Percentiles rank a stretch among this genome's conserved stretches.
These are phyloP conservation scores for Dynastes grantii DNA, from an alignment of 2,888 invertebrate species.

Conservation along the genomic window DNA sequence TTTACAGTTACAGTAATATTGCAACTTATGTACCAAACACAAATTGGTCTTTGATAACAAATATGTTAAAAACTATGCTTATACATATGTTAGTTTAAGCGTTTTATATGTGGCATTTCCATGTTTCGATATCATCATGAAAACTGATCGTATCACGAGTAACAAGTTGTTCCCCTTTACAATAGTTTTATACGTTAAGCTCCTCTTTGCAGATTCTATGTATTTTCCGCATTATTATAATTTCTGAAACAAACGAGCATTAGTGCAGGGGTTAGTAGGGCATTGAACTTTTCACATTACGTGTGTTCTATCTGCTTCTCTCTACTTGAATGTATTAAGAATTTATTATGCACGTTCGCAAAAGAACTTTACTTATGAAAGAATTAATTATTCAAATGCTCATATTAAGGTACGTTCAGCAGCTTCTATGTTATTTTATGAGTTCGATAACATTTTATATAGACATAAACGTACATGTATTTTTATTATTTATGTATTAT, in stretches of 20 bases:
- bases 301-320: slow-evolving; percentile 17
- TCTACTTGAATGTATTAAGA: slow-evolving; percentile 13
- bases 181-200: not conserved
- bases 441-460: not conserved
- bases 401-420: not conserved
- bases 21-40: no score
- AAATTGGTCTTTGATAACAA: no score
- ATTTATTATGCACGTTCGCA: slow-evolving; percentile 28
- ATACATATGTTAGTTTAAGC: slow-evolving; percentile 21
- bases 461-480: no score
- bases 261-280: slow-evolving; percentile 36
- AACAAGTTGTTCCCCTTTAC: not conserved
- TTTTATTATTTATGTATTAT: no score
- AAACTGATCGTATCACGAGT: not conserved
- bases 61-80: no score
- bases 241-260: slow-evolving; percentile 33
- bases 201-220: slow-evolving; percentile 15
- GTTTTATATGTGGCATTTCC: slow-evolving; percentile 1
- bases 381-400: slow-evolving; percentile 28
- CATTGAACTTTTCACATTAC: slow-evolving; percentile 37
- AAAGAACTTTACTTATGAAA: slow-evolving; percentile 13
- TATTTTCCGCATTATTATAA: slow-evolving; percentile 32
- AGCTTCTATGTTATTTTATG: not conserved
- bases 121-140: not conserved
- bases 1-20: no score